Conservation (phyloP, 2,888 invertebrate genomes). For the Acanthacorydalis orientalis region DNA sequence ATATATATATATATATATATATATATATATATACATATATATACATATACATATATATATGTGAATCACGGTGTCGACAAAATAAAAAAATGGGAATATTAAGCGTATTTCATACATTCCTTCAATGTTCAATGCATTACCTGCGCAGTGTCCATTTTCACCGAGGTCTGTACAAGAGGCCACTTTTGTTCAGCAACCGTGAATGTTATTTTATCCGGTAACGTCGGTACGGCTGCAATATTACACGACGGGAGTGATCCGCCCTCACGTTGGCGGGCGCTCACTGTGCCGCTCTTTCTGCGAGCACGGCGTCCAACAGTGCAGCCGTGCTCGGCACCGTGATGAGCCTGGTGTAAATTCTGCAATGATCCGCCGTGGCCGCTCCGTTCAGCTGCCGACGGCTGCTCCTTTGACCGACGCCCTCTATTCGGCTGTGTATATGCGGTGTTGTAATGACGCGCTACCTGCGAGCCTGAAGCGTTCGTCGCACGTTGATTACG, state of each 20-base stretch:
- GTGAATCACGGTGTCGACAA: no score
- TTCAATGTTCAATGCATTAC: background rate
- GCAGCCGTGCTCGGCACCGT: background rate
- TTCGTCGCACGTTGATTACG: slow-evolving; percentile 37
- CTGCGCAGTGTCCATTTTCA: slow-evolving; percentile 3
- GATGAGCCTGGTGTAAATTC: slow-evolving; percentile 25
- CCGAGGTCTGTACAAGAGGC: background rate
- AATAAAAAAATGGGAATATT: no score
- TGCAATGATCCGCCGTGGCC: slow-evolving; percentile 40
- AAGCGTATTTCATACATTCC: no score
- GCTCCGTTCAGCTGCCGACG: slow-evolving; percentile 20
- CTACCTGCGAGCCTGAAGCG: slow-evolving; percentile 26
- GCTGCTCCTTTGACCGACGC: slow-evolving; percentile 20
- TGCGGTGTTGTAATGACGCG: slow-evolving; percentile 26
- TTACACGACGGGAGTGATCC: slow-evolving; percentile 33
- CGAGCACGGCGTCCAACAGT: background rate
- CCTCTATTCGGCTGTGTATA: slow-evolving; percentile 23
- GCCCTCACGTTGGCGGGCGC: slow-evolving; percentile 40
- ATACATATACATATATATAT: background rate
- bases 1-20: no score
- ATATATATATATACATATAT: no score
- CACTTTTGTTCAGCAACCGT: background rate
- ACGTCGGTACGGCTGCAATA: background rate
- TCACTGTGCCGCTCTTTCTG: slow-evolving; percentile 18
- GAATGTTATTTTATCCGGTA: slow-evolving; percentile 3